phyloP scores from a whole-genome alignment of 2,113 vertebrate species.

The Camelus dromedarius region DNA sequence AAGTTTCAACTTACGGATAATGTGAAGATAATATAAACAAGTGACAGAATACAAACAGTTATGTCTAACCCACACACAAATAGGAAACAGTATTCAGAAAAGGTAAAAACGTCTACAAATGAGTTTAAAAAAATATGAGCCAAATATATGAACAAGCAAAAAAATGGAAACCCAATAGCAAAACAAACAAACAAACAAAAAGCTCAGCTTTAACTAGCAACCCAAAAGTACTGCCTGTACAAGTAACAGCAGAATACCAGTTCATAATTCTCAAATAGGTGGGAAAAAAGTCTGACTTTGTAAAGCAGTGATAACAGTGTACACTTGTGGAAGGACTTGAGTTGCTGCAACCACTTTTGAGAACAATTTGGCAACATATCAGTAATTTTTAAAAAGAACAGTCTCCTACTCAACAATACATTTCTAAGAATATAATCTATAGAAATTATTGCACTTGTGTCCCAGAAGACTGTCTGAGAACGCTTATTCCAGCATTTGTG shows the following conservation, averaged over 20 bases:
- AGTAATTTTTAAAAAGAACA: conserved; percentile 7
- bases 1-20: background rate
- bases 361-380: background rate
- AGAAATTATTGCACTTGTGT: background rate
- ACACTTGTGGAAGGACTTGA: background rate
- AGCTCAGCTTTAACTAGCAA: background rate
- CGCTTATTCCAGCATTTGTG: background rate
- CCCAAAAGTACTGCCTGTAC: background rate
- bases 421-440: background rate
- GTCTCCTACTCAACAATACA: background rate
- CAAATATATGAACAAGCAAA: background rate
- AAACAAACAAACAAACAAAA: background rate
- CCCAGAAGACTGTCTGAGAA: conserved; percentile 40
- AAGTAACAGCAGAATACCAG: background rate
- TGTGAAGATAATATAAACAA: background rate
- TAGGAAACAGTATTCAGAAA: background rate
- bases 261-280: background rate
- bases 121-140: background rate
- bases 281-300: background rate
- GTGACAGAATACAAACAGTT: background rate
- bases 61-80: background rate
- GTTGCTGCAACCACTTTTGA: background rate
- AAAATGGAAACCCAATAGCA: background rate
- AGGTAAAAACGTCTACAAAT: background rate
- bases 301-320: background rate